Conservation (phyloP, 2,113 vertebrate genomes). For the rabbit (Oryctolagus cuniculus) region mOryCun1.1 NC_091433.1:126775001-126775500, state of each 20-base stretch:
- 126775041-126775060: slow-evolving; percentile 7
- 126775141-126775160: no score
- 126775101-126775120: no score
- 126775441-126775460: background rate
- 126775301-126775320: background rate
- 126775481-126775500: background rate
- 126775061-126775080: slow-evolving; percentile 57
- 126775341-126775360: slow-evolving; percentile 22
- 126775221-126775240: background rate
- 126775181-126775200: no score
- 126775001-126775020: background rate
- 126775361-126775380: background rate
- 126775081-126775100: background rate
- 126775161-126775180: no score
- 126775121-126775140: no score
- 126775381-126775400: background rate
- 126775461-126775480: background rate
- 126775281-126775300: background rate
- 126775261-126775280: slow-evolving; percentile 54
- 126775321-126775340: background rate
- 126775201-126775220: no score
- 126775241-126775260: slow-evolving; percentile 35
- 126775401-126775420: background rate
- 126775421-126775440: background rate
- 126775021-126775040: slow-evolving; percentile 2